A percentile compares a stretch with the other conserved stretches of the same genome.
phyloP scores from a whole-genome alignment of 2,113 vertebrate species.

The Aphelocoma coerulescens region DNA sequence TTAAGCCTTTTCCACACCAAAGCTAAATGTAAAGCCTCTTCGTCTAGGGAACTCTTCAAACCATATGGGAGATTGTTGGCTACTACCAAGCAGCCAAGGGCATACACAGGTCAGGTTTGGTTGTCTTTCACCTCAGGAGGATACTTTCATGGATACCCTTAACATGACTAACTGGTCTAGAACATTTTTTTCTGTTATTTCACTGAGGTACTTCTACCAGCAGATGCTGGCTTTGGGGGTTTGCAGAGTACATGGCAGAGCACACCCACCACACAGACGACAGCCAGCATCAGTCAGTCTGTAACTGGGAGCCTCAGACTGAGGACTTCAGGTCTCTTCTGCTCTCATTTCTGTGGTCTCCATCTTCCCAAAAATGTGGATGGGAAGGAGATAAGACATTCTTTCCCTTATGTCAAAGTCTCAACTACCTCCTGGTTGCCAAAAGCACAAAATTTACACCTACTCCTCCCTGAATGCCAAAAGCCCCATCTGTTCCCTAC shows the following conservation, averaged over 20 bases:
- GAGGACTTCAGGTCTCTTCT: neutral
- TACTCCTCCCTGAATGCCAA: conserved; percentile 50
- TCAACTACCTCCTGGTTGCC: conserved; percentile 51
- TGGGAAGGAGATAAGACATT: conserved; percentile 12
- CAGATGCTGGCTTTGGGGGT: neutral
- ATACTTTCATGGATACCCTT: neutral
- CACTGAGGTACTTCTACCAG: neutral
- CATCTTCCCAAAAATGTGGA: neutral
- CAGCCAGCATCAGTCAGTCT: neutral
- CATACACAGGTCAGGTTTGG: neutral
- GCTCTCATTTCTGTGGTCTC: neutral
- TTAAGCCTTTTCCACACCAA: neutral
- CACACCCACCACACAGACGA: neutral
- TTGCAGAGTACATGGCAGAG: neutral
- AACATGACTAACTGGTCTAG: neutral
- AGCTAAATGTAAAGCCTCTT: neutral
- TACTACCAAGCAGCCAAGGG: neutral
- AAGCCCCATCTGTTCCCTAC: conserved; percentile 57
- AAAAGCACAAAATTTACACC: conserved; percentile 57
- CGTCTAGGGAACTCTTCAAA: neutral
- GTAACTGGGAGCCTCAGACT: neutral
- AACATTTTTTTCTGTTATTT: neutral
- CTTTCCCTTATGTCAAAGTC: conserved; percentile 43
- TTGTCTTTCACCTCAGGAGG: neutral
- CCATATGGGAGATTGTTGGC: neutral